A percentile compares a stretch with the other conserved stretches of the same genome.
phyloP scores from a whole-genome alignment of 2,113 vertebrate species.

The Noctilio leporinus region DNA sequence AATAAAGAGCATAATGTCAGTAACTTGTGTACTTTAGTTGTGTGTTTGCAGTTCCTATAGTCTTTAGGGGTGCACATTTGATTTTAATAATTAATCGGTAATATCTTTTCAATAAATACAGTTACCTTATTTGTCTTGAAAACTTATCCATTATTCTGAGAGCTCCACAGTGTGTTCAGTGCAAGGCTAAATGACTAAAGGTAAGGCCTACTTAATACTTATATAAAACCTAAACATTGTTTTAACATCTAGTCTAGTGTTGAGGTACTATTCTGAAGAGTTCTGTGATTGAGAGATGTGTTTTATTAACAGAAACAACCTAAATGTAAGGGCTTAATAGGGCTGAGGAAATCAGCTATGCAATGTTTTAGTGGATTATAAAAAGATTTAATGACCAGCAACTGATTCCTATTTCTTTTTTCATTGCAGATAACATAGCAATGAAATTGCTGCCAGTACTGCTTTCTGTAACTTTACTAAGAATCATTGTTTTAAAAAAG shows the following conservation, averaged over 20 bases:
- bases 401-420: constrained; percentile 16
- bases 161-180: not conserved
- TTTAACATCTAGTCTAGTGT: constrained; percentile 15
- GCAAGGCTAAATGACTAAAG: not conserved
- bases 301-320: constrained; percentile 47
- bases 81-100: not conserved
- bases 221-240: not conserved
- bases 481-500: not conserved
- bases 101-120: not conserved
- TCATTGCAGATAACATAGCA: constrained; percentile 26
- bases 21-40: not conserved
- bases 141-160: not conserved
- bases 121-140: constrained; percentile 8
- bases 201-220: not conserved
- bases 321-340: constrained; percentile 42
- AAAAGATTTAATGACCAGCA: constrained; percentile 49
- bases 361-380: constrained; percentile 36
- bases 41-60: not conserved
- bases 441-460: constrained; percentile 26
- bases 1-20: not conserved
- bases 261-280: constrained; percentile 1
- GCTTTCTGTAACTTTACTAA: constrained; percentile 29
- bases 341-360: constrained; percentile 20
- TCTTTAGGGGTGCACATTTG: not conserved
- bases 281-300: constrained; percentile 1